Evolutionary conservation across 30 jellyfish, hydroid and myxozoan genomes (phyloP), one percentile per base, ranked within the genome.

Genomic region (Aurelia sp.): DNA sequence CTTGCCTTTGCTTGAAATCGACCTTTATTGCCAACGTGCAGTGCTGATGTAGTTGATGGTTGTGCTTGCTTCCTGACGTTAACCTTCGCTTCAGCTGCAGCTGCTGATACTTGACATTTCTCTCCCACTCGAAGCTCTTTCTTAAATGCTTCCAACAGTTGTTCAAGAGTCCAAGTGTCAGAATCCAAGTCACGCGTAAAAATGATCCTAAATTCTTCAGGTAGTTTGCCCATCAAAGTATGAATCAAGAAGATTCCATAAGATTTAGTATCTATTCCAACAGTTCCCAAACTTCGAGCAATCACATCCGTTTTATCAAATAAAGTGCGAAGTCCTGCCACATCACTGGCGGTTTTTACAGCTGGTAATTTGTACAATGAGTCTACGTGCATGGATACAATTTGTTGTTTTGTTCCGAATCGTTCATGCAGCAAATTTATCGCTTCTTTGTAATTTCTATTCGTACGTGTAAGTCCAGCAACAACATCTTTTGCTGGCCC

Each of bases 251-350:
- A 77, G 2, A 38, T 77, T 13, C 78, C 88, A 61, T 77, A 77
- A 10, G 62, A 15, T 13, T 27, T 38, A 18, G 76, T 31, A 11
- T 74, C 50, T 10, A 52, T 74, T 74, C 86, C 86, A 44, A 52
- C 52, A 16, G 76, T 44, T 61, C 50, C 78, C 30, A 74, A 38
- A 74, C 86, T 74, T 27, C 86, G 12, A 52, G 50, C 63, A 53
- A 77, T 38, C 20, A 35, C 78, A 9, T 77, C 88, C 10, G 76
- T 77, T 60, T 41, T 77, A 18, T 77, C 88, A 61, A 55, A 77
- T 6, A 77, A 38, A 31, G 79, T 3, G 20, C 88, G 76, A 33
- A 77, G 63, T 16, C 79, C 52, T 10, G 16, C 44, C 4, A 77
- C 19, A 77, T 63, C 88, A 61, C 72, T 60, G 53, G 53, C 33